phyloP scores from a whole-genome alignment of 2,113 vertebrate species.

The Ancistrus triradiatus region DNA sequence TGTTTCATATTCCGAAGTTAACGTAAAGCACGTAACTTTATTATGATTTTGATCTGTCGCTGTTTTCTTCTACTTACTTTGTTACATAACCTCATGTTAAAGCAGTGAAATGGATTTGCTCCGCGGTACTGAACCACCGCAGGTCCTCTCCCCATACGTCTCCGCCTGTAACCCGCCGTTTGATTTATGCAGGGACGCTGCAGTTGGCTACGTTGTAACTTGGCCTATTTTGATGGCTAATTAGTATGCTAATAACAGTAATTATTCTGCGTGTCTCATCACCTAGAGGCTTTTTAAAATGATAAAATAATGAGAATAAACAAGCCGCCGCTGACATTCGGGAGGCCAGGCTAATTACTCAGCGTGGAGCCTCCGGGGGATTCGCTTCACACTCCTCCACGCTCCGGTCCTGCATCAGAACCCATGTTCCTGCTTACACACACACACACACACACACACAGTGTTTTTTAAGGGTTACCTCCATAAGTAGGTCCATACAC shows the following conservation, averaged over 20 bases:
- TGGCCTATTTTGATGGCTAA: slow-evolving; percentile 87
- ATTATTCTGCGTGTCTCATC: slow-evolving; percentile 87
- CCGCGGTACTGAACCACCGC: too few species aligned
- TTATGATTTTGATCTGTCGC: too few species aligned
- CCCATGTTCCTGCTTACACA: slow-evolving; percentile 56
- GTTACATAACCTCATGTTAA: too few species aligned
- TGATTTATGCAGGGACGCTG: slow-evolving; percentile 86
- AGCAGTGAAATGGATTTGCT: too few species aligned
- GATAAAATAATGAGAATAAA: slow-evolving; percentile 93
- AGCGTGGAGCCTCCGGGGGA: slow-evolving; percentile 73
- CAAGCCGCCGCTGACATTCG: slow-evolving; percentile 85
- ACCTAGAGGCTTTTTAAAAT: slow-evolving; percentile 90
- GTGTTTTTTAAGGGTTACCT: too few species aligned
- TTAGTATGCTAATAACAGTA: slow-evolving; percentile 93
- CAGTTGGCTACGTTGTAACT: slow-evolving; percentile 85
- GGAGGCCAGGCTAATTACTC: slow-evolving; percentile 85
- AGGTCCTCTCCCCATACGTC: too few species aligned
- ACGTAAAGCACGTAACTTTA: too few species aligned
- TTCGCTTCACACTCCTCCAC: slow-evolving; percentile 43
- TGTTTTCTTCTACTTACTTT: too few species aligned
- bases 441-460: slow-evolving; percentile 9
- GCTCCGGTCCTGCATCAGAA: slow-evolving; percentile 74
- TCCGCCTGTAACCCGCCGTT: slow-evolving; percentile 77
- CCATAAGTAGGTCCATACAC: too few species aligned
- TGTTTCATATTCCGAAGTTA: too few species aligned